Evolutionary conservation across 2,113 vertebrate species (phyloP).

Genomic region (Etia nguti): DNA sequence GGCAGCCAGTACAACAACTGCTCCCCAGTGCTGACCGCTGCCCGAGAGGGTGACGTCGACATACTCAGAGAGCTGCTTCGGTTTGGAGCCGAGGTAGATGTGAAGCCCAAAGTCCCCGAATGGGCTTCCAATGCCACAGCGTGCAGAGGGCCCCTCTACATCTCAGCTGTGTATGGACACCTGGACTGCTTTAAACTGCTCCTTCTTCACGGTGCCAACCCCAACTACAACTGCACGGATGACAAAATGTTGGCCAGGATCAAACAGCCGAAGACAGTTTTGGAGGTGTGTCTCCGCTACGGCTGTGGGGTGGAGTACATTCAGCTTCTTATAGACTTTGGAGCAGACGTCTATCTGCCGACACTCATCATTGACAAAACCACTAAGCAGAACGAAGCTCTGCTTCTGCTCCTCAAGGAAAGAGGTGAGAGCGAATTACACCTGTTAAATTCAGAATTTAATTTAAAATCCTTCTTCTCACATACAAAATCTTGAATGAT

Average conservation of each 20-base stretch:
- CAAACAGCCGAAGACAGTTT: constrained; percentile 79
- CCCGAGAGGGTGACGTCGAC: constrained; percentile 78
- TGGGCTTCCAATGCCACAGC: constrained; percentile 80
- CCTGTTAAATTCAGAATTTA: background rate
- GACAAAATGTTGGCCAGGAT: constrained; percentile 73
- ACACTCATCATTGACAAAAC: constrained; percentile 58
- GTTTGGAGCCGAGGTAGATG: constrained; percentile 81
- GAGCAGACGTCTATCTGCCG: constrained; percentile 87
- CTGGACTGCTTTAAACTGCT: constrained; percentile 86
- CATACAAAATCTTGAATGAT: background rate
- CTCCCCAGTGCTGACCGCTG: constrained; percentile 83
- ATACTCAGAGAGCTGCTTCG: constrained; percentile 81
- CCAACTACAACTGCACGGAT: constrained; percentile 88
- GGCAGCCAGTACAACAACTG: constrained; percentile 90
- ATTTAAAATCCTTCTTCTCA: background rate
- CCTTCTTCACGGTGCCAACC: constrained; percentile 85
- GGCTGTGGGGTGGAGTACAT: constrained; percentile 81
- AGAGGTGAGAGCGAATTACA: constrained; percentile 75
- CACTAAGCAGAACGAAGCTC: constrained; percentile 71
- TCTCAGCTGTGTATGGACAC: constrained; percentile 85
- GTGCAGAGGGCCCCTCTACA: constrained; percentile 87
- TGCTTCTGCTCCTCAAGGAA: constrained; percentile 80
- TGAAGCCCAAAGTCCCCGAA: constrained; percentile 76
- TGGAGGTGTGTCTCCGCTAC: constrained; percentile 87
- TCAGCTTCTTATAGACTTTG: constrained; percentile 88